These are phyloP conservation scores for Caenorhabditis sp. DNA, from an alignment of 2,888 invertebrate species.

Conservation along the genomic window DNA sequence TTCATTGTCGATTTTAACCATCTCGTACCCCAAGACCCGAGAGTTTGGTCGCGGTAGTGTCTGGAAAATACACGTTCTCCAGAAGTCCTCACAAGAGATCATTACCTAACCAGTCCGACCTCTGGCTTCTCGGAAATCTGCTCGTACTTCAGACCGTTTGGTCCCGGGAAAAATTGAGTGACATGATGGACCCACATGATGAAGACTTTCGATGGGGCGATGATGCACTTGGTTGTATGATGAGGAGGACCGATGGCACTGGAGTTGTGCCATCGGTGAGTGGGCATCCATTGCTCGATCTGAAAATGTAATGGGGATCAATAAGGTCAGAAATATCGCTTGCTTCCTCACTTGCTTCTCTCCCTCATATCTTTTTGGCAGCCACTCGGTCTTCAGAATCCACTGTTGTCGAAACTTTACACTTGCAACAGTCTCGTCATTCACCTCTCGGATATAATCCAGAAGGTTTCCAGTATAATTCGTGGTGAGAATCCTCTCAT, in stretches of 20 bases:
- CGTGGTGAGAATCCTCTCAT: constrained; percentile 49
- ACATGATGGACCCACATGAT: constrained; percentile 33
- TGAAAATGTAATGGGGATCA: neutral
- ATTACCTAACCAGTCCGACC: too few species aligned
- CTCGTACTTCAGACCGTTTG: too few species aligned
- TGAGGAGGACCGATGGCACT: constrained; percentile 19
- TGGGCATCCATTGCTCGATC: constrained; percentile 53
- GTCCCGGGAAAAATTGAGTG: neutral
- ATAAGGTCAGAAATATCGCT: too few species aligned
- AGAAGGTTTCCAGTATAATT: constrained; percentile 34
- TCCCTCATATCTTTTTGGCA: constrained; percentile 21
- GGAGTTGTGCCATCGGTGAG: constrained; percentile 52
- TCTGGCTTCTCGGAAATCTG: too few species aligned
- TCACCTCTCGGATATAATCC: constrained; percentile 30
- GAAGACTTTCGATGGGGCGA: constrained; percentile 40
- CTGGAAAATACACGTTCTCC: neutral
- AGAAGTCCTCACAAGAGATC: too few species aligned
- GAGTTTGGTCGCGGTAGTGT: constrained; percentile 20
- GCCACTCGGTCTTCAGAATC: constrained; percentile 23
- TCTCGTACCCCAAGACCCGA: constrained; percentile 26
- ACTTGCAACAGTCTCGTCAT: constrained; percentile 3
- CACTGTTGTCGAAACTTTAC: constrained; percentile 34
- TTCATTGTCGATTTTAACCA: constrained; percentile 10
- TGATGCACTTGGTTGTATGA: constrained; percentile 55
- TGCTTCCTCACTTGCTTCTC: neutral